Base-by-base conservation (phyloP, 2,888 invertebrate species). In the Ormyrus pomaceus region DNA sequence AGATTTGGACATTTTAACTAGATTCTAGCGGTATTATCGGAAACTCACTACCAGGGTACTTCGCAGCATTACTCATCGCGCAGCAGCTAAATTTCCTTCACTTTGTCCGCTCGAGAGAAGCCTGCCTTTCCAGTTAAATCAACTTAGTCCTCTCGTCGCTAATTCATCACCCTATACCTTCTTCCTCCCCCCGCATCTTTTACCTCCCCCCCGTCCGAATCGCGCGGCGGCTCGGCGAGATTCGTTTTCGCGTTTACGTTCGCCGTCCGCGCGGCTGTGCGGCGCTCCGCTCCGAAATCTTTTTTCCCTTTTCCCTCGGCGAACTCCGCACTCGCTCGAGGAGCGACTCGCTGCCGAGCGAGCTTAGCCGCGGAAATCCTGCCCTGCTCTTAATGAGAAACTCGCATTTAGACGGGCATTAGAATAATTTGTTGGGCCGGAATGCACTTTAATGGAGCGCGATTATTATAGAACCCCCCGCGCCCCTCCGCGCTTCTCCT, bases 311-410 rank as follows among this genome's bases (percentile, higher is more conserved):
- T 55, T 45, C 45, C 45, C 34, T 4, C 34, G 34, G 34, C 34
- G 34, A 34, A 4, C 34, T 34, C 34, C 0, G 34, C 19, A 1
- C 34, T 34, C 34, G 34, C 1, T 34, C 8, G 10, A 51, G 56
- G 9, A 51, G n/a, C 6, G 13, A 9, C 13, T 34, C 34, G 3
- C 3, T 3, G 3, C 34, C 0, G 3, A 0, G 34, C 13, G 34
- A 69, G 62, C 48, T 69, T 48, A 62, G 61, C 48, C 48, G 13
- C n/a, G 75, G 61, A 76, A 69, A 76, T 62, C 61, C 62, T 34
- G 34, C 34, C 34, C n/a, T 7, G 0, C 55, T 76, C 55, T 76
- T 76, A 76, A 69, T 76, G 55, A 62, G 69, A 61, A 53, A 51
- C 11, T 46, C 59, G 59, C 46, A 68, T 75, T 59, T 51, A 10